Percentiles rank a stretch among this genome's conserved stretches.
Evolutionary conservation across 2,113 vertebrate species (phyloP).

Genomic region (Pagrus major): DNA sequence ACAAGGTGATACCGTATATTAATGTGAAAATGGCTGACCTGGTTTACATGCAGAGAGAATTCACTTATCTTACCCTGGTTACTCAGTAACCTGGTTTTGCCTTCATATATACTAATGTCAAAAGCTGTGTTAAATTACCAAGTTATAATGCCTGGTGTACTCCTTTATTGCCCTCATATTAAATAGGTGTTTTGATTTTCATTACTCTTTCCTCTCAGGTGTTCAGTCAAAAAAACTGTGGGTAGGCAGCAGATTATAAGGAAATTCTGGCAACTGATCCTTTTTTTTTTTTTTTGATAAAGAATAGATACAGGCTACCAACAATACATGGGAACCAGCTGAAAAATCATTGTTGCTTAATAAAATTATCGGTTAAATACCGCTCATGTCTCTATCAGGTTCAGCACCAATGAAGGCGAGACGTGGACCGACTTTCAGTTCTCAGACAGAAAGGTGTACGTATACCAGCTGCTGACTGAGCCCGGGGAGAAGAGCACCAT

Average conservation of each 20-base stretch:
- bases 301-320: background rate
- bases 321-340: background rate
- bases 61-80: conserved; percentile 1
- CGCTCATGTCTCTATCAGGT: conserved; percentile 76
- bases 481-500: conserved; percentile 97
- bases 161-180: background rate
- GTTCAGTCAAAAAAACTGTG: background rate
- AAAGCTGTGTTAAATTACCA: background rate
- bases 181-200: background rate
- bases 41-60: background rate
- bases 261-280: background rate
- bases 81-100: conserved; percentile 4
- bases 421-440: conserved; percentile 94
- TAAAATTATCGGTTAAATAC: background rate
- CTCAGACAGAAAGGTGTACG: conserved; percentile 89
- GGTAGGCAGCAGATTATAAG: background rate
- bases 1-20: background rate
- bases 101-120: background rate
- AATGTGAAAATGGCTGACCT: background rate
- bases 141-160: background rate
- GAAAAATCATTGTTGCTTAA: background rate
- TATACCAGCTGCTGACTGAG: conserved; percentile 96
- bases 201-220: background rate
- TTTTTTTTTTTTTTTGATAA: too few relatives aligned
- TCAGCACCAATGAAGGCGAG: conserved; percentile 97